Percentiles rank a stretch among this genome's conserved stretches.
Evolutionary conservation across 2,113 vertebrate species (phyloP).

Genomic region (Syrmaticus mikado): DNA sequence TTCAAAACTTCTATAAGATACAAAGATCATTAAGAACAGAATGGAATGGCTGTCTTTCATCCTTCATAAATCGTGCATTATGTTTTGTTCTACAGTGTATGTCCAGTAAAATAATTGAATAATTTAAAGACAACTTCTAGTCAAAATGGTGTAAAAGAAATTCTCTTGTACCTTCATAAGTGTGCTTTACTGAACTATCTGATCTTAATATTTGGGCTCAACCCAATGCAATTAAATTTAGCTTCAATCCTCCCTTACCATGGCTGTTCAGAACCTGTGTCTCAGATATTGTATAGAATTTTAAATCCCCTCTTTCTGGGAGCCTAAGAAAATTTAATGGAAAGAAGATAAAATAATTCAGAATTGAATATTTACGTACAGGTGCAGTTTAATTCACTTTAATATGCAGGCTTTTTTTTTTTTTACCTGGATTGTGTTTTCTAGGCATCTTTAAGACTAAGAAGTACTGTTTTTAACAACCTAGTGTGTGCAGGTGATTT

Average conservation of each 20-base stretch:
- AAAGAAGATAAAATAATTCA: background rate
- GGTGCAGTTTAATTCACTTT: background rate
- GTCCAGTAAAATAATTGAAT: background rate
- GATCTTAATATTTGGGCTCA: background rate
- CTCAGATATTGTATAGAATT: background rate
- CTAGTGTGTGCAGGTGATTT: background rate
- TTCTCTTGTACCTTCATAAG: background rate
- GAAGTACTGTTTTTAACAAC: background rate
- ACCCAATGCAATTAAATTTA: background rate
- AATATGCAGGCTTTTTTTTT: background rate
- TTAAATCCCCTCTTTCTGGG: background rate
- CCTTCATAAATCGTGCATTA: background rate
- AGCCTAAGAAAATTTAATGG: background rate
- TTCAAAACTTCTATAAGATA: background rate
- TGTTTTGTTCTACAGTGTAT: background rate
- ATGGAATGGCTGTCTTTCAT: background rate
- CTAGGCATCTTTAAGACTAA: background rate
- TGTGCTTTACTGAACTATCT: background rate
- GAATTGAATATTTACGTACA: background rate
- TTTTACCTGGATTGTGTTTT: background rate
- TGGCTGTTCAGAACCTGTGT: accelerated
- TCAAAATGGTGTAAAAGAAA: background rate
- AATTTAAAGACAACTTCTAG: background rate
- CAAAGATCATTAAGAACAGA: background rate
- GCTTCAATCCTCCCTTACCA: background rate